Percentiles rank a stretch among this genome's conserved stretches.
These are phyloP conservation scores for Tympanoctomys barrerae DNA, from an alignment of 2,797 vertebrate species.

Conservation along the genomic window DNA sequence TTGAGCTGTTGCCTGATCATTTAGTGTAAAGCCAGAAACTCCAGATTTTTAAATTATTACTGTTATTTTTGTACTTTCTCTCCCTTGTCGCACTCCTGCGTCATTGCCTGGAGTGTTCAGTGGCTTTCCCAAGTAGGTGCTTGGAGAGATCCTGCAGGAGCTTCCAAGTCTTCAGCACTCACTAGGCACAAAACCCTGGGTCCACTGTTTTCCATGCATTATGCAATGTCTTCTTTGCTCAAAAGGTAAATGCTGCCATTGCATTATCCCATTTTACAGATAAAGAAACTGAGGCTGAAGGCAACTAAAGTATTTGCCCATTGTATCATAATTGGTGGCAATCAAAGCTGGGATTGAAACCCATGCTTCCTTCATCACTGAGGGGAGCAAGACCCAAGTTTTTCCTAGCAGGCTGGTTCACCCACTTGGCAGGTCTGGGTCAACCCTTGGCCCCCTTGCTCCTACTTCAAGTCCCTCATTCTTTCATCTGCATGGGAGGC, in stretches of 20 bases:
- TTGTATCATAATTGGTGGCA: neutral
- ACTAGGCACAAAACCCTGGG: neutral
- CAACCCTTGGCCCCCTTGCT: rapidly evolving
- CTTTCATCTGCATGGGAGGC: neutral
- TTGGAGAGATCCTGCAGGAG: neutral
- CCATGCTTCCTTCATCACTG: neutral
- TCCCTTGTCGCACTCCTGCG: neutral
- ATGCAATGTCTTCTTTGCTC: neutral
- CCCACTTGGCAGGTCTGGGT: too few species aligned
- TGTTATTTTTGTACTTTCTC: neutral
- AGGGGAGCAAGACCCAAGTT: neutral
- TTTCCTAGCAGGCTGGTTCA: neutral
- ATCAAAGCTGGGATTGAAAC: neutral
- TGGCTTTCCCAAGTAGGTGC: neutral
- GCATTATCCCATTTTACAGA: neutral
- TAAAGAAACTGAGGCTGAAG: neutral
- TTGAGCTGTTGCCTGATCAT: neutral
- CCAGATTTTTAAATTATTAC: neutral
- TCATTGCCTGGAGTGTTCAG: neutral
- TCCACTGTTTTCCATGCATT: neutral
- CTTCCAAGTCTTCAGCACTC: neutral
- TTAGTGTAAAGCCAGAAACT: neutral
- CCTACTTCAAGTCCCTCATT: neutral
- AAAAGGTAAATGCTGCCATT: neutral
- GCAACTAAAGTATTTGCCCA: neutral